Conservation (phyloP, 2,797 vertebrate species). For the Lophius americanus region DNA sequence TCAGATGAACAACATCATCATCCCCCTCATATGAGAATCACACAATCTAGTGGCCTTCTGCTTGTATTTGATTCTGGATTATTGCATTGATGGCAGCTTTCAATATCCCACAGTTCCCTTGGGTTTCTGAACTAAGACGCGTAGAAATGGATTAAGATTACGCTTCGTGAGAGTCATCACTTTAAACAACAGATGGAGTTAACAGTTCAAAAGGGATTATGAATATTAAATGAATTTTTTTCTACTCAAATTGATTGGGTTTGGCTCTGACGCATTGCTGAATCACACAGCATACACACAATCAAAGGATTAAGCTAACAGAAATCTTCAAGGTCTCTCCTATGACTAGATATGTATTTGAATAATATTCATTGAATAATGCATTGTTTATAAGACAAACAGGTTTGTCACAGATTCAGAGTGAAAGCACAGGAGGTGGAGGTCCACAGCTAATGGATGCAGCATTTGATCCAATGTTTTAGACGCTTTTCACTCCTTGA, state of each 20-base stretch:
- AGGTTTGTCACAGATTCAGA: slow-evolving; percentile 42
- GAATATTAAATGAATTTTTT: slow-evolving; percentile 80
- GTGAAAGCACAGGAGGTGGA: slow-evolving; percentile 39
- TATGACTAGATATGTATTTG: slow-evolving; percentile 67
- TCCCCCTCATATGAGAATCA: slow-evolving; percentile 65
- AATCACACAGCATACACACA: slow-evolving; percentile 70
- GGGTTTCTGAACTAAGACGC: slow-evolving; percentile 75
- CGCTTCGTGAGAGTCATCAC: slow-evolving; percentile 83
- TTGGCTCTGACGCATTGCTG: slow-evolving; percentile 71
- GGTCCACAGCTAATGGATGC: slow-evolving; percentile 38
- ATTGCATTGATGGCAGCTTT: slow-evolving; percentile 79
- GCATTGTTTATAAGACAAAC: slow-evolving; percentile 69
- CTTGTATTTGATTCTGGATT: slow-evolving; percentile 71
- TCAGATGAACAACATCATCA: slow-evolving; percentile 67
- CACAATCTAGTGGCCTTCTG: slow-evolving; percentile 53
- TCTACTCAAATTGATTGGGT: slow-evolving; percentile 72
- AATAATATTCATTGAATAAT: slow-evolving; percentile 78
- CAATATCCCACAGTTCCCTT: slow-evolving; percentile 71
- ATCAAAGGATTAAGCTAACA: slow-evolving; percentile 77
- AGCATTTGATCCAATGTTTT: slow-evolving; percentile 44
- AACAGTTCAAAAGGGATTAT: slow-evolving; percentile 84
- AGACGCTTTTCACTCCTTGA: slow-evolving; percentile 34
- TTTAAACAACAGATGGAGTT: slow-evolving; percentile 84
- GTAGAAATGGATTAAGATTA: slow-evolving; percentile 82
- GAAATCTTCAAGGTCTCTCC: slow-evolving; percentile 73